A percentile compares a stretch with the other conserved stretches of the same genome.
Evolutionary conservation across 2,888 invertebrate species (phyloP).

Genomic region (Melitaea athalia): DNA sequence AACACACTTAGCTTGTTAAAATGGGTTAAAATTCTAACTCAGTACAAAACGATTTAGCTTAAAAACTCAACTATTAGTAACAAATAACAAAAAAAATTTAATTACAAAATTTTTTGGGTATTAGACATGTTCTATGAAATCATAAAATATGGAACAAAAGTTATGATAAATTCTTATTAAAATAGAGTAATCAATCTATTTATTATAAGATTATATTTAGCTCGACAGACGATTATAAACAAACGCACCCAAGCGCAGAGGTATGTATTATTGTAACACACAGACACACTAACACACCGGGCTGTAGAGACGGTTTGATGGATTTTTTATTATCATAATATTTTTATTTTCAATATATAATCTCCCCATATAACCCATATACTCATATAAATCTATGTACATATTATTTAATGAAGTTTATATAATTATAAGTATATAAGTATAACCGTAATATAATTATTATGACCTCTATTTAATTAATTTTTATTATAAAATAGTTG

Average conservation of each 20-base stretch:
- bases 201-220: not conserved
- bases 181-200: too few relatives aligned
- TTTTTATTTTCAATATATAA: not conserved
- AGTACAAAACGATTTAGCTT: conserved; percentile 21
- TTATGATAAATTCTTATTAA: too few relatives aligned
- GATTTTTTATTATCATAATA: not conserved
- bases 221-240: conserved; percentile 21
- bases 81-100: not conserved
- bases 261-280: conserved; percentile 12
- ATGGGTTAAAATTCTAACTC: conserved; percentile 10
- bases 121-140: not conserved
- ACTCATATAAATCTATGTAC: too few relatives aligned
- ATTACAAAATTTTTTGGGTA: not conserved
- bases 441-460: not conserved
- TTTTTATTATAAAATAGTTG: not conserved
- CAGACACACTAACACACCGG: conserved; percentile 11
- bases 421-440: not conserved
- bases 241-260: conserved; percentile 23
- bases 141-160: too few relatives aligned
- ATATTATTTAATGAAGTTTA: not conserved
- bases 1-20: conserved; percentile 29
- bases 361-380: too few relatives aligned
- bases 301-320: not conserved
- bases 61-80: conserved; percentile 19
- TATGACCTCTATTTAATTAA: not conserved